These are phyloP conservation scores for Scotopteryx bipunctaria DNA, from an alignment of 2,888 invertebrate species.

Conservation along the genomic window DNA sequence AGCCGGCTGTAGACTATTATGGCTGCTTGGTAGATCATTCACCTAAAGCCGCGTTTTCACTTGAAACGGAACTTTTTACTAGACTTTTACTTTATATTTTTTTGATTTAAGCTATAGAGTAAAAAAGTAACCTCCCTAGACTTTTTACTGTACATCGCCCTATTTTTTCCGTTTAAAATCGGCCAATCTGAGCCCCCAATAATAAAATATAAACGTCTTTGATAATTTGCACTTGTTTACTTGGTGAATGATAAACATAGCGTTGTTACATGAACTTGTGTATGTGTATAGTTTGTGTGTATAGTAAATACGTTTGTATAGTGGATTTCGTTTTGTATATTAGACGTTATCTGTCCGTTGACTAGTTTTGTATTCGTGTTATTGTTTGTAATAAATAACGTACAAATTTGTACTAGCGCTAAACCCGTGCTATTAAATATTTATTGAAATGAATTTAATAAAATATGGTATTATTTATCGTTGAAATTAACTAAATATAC, in stretches of 20 bases:
- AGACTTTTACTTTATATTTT: no score
- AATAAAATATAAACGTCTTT: not conserved
- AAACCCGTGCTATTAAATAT: no score
- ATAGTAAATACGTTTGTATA: constrained; percentile 2
- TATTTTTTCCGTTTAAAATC: not conserved
- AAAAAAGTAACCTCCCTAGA: no score
- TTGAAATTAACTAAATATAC: constrained; percentile 1
- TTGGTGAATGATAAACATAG: constrained; percentile 10
- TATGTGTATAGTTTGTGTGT: constrained; percentile 8
- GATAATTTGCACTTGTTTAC: not conserved
- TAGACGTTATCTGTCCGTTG: constrained; percentile 1
- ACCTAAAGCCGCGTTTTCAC: not conserved
- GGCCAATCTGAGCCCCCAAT: not conserved
- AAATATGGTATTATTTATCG: not conserved
- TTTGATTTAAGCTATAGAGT: no score
- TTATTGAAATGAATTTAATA: constrained; percentile 1
- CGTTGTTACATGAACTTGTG: not conserved
- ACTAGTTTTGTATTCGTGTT: constrained; percentile 14
- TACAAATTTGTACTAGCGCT: constrained; percentile 3
- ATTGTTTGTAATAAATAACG: constrained; percentile 1
- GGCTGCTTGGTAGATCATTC: constrained; percentile 13
- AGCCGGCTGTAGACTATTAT: constrained; percentile 18
- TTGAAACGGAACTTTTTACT: no score
- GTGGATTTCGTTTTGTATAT: constrained; percentile 9
- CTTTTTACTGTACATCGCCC: not conserved